Evolutionary conservation across 2,113 vertebrate species (phyloP), one percentile per base, ranked within the genome.

Genomic region (Ondatra zibethicus): DNA sequence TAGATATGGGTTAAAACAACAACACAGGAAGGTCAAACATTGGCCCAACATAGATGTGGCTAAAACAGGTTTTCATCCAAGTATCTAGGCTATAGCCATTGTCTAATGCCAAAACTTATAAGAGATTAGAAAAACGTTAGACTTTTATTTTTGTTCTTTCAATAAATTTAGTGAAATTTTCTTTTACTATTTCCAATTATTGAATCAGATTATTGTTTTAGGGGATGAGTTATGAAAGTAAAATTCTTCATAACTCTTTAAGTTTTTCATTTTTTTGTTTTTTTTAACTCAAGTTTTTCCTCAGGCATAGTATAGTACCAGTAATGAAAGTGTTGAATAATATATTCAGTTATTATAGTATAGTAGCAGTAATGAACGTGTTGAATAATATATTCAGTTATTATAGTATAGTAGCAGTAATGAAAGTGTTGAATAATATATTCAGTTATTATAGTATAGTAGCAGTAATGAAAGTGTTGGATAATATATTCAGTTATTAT

Each of bases 1-100:
- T 88, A 89, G 45, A 65, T 84, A 55, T 21, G 36, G 55, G 58
- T 84, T 89, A 80, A 96, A 88, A 92, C 93, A 90, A 76, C 80
- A 72, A 16, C 7, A 91, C 92, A 88, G n/a, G 84, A 85, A 86
- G 81, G 81, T 65, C 65, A 92, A 5, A 42, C 85, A 76, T 93
- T 61, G 70, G 29, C 50, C 52, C 78, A 82, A 85, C 27, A 21
- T 75, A 81, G 36, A 85, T 96, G 89, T 93, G 86, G 19, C 33
- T 85, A 68, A 36, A 92, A 85, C 36, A 93, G 29, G 31, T 47
- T 92, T 96, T 73, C 75, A 36, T 90, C 65, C 93, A 21, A 95
- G 11, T n/a, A 89, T 19, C 92, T 72, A 68, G 42, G 45, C 52
- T 72, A 5, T 1, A 33, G 33, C 63, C 63, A 72, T 9, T 92